phyloP scores from a whole-genome alignment of 2,888 invertebrate species.

The Acleris holmiana region DNA sequence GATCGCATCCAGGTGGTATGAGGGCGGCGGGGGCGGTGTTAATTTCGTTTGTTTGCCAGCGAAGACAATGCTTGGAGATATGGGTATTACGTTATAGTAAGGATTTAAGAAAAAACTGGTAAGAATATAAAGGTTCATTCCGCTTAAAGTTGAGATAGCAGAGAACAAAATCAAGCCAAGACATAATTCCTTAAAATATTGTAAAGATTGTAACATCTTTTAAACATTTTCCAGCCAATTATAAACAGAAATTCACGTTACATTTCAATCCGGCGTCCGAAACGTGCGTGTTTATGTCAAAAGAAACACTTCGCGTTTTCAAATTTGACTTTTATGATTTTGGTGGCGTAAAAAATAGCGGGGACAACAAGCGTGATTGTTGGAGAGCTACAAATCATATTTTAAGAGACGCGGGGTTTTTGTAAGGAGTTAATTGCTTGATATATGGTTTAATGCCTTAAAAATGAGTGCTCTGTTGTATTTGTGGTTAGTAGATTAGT shows the following conservation, averaged over 20 bases:
- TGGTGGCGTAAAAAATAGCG: slow-evolving; percentile 24
- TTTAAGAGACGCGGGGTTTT: slow-evolving; percentile 11
- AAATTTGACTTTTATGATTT: slow-evolving; percentile 26
- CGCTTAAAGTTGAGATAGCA: no score
- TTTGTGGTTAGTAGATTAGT: no score
- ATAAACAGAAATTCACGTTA: slow-evolving; percentile 4
- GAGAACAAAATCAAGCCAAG: no score
- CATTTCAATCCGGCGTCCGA: slow-evolving; percentile 24
- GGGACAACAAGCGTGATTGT: slow-evolving; percentile 6
- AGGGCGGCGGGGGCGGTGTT: no score
- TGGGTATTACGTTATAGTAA: no score
- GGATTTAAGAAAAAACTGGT: no score
- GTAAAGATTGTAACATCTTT: no score
- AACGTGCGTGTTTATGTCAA: slow-evolving; percentile 3
- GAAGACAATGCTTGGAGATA: no score
- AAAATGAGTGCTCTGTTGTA: background rate
- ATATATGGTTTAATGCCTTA: background rate
- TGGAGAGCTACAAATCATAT: slow-evolving; percentile 24
- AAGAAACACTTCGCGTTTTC: slow-evolving; percentile 18
- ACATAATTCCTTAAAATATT: no score
- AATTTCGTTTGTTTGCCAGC: no score
- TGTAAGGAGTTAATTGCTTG: slow-evolving; percentile 20
- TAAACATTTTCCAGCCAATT: background rate
- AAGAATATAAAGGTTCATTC: no score
- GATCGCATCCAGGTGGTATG: no score